phyloP scores from a whole-genome alignment of 2,113 vertebrate species.

The Pogona vitticeps region DNA sequence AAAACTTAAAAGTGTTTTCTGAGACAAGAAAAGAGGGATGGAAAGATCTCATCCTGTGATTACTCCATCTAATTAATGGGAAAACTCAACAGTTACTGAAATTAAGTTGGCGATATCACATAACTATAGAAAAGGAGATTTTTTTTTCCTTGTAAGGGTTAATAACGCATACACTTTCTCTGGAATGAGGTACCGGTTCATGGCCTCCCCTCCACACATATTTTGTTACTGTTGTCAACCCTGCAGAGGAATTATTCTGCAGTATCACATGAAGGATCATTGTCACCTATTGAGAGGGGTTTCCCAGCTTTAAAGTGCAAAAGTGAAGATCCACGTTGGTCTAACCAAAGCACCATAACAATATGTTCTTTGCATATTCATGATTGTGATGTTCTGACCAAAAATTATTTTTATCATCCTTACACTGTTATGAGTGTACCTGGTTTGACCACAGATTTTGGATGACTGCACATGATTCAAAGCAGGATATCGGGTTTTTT shows the following conservation, averaged over 20 bases:
- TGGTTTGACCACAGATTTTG: background rate
- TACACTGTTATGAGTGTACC: background rate
- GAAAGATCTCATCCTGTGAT: background rate
- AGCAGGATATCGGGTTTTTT: no score
- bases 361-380: no score
- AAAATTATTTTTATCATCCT: background rate
- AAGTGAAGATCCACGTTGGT: background rate
- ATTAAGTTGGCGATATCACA: background rate
- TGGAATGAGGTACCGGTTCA: background rate
- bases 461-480: no score
- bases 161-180: background rate
- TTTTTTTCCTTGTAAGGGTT: background rate
- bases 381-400: no score
- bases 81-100: background rate
- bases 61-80: background rate
- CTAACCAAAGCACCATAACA: background rate
- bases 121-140: background rate
- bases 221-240: background rate
- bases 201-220: background rate
- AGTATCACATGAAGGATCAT: background rate
- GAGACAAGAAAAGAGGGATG: background rate
- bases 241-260: background rate
- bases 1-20: conserved; percentile 23
- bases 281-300: background rate
- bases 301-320: background rate